Conservation (phyloP, 2,888 invertebrate species). For the Stictocephala bisonia region DNA sequence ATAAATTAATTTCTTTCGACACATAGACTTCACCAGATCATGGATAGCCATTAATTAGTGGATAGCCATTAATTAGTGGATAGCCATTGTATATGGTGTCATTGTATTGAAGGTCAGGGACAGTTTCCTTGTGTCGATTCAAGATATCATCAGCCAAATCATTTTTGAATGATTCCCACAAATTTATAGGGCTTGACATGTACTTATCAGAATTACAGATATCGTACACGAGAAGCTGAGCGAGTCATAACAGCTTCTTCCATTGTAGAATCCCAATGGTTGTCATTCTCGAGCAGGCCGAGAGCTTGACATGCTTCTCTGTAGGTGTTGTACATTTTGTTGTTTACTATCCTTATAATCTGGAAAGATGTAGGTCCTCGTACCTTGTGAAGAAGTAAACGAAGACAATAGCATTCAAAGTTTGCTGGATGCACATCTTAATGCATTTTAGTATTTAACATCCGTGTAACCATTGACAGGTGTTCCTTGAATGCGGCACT, state of each 20-base stretch:
- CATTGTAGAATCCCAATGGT: slow-evolving; percentile 57
- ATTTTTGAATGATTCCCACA: slow-evolving; percentile 58
- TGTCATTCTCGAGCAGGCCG: slow-evolving; percentile 60
- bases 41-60: too few species aligned
- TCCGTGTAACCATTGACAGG: too few species aligned
- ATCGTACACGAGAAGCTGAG: background rate
- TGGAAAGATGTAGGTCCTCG: background rate
- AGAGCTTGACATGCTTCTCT: slow-evolving; percentile 63
- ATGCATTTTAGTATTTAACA: too few species aligned
- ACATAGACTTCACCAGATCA: too few species aligned
- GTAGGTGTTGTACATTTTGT: slow-evolving; percentile 60
- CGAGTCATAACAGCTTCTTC: slow-evolving; percentile 50
- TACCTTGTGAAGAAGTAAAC: too few species aligned
- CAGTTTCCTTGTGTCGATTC: slow-evolving; percentile 14
- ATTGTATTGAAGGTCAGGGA: slow-evolving; percentile 8
- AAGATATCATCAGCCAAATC: slow-evolving; percentile 57
- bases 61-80: too few species aligned
- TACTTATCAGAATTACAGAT: background rate
- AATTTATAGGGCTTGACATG: slow-evolving; percentile 50
- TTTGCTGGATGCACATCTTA: too few species aligned
- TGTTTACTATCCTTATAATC: slow-evolving; percentile 61
- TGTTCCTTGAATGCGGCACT: too few species aligned
- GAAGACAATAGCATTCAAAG: too few species aligned
- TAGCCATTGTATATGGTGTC: too few species aligned
- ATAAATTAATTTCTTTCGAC: too few species aligned